Evolutionary conservation across 2,113 vertebrate species (phyloP), one percentile per base, ranked within the genome.

Genomic region (Pseudorasbora parva): DNA sequence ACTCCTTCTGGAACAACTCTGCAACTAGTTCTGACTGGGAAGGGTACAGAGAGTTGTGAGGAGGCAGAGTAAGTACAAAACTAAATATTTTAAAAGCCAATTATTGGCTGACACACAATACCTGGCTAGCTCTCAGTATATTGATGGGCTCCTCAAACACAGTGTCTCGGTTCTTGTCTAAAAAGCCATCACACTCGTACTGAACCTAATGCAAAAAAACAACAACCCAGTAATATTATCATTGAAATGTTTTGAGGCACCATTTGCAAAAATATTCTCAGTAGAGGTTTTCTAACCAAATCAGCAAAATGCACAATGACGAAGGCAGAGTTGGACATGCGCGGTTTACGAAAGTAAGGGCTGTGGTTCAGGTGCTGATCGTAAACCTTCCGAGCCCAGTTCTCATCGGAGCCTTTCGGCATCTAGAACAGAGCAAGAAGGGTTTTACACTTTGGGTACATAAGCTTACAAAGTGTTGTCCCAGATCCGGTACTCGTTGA

Each of bases 41-140:
- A 2, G 1, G 57, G 64, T 9, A 76, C 1, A 68, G 41, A 81
- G 57, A 51, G n/a, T 11, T 64, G 8, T 79, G 12, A 62, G 2
- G 11, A 69, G 30, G 19, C 21, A 51, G 6, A 51, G 2, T 51
- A 19, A 37, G 49, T 49, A 33, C 43, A 54, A 25, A 69, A 23
- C 45, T 25, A 77, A 66, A n/a, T n/a, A n/a, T n/a, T n/a, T n/a
- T n/a, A n/a, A n/a, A 51, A 60, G n/a, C 17, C n/a, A 27, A 37
- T 30, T 56, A 15, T 56, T 11, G n/a, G n/a, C n/a, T n/a, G n/a
- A n/a, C 37, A 51, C 11, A 5, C 8, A 73, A 43, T 85, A 95
- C 96, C 95, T 96, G 94, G 91, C 95, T 96, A 19, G 94, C 94
- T 93, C 86, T 86, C 86, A 97, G 91, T 84, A 97, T 93, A 79